Conservation (phyloP, 2,888 invertebrate species). For the Cryptocephalus primarius region DNA sequence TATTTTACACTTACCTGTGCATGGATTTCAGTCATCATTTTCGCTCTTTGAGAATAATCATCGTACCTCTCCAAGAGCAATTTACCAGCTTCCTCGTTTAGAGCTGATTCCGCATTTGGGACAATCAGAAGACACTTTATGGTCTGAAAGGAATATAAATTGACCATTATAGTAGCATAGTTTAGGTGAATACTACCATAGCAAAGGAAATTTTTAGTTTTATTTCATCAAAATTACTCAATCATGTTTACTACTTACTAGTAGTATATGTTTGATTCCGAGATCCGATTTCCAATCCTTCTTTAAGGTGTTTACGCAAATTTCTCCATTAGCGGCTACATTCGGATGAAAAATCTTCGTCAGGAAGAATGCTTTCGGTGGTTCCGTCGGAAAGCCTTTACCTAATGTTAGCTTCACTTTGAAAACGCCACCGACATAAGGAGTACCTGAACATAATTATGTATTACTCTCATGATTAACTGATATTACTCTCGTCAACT, state of each 20-base stretch:
- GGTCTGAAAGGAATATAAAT: conserved; percentile 46
- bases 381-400: conserved; percentile 84
- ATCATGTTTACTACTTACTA: conserved; percentile 44
- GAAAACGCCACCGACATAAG: conserved; percentile 82
- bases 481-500: background rate
- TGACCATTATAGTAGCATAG: background rate
- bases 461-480: background rate
- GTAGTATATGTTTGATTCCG: conserved; percentile 87
- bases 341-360: conserved; percentile 97
- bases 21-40: conserved; percentile 88
- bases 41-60: conserved; percentile 79
- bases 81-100: conserved; percentile 95
- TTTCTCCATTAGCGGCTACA: conserved; percentile 87
- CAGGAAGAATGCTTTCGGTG: conserved; percentile 87
- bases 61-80: conserved; percentile 85
- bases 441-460: conserved; percentile 53
- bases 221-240: too few relatives aligned
- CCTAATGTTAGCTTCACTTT: conserved; percentile 81
- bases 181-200: too few relatives aligned
- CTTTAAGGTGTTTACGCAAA: conserved; percentile 92
- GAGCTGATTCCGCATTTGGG: conserved; percentile 93
- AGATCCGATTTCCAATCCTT: conserved; percentile 95
- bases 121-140: conserved; percentile 92
- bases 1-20: conserved; percentile 47
- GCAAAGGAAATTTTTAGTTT: too few relatives aligned